Percentiles rank a stretch among this genome's conserved stretches.
Evolutionary conservation across 1,140 invertebrate species (phyloP).

Genomic region (Drosophila bipectinata): DNA sequence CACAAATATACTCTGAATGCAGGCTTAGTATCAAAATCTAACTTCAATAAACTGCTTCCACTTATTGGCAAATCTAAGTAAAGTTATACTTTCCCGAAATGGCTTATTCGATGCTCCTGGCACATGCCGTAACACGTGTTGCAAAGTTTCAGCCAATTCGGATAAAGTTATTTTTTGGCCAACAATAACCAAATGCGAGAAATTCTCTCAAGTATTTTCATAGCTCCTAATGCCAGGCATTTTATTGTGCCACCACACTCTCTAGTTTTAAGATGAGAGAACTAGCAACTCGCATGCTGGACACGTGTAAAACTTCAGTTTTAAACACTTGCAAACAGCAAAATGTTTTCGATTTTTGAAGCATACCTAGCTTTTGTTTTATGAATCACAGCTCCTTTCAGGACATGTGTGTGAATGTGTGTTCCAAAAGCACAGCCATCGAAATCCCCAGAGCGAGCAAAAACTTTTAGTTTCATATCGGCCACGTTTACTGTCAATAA

Average conservation of each 20-base stretch:
- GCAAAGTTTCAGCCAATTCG: conserved; percentile 48
- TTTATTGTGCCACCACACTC: conserved; percentile 32
- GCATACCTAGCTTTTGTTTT: conserved; percentile 63
- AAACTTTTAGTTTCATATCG: conserved; percentile 74
- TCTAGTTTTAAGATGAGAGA: conserved; percentile 4
- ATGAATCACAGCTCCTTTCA: conserved; percentile 62
- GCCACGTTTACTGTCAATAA: conserved; percentile 81
- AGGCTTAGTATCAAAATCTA: conserved; percentile 32
- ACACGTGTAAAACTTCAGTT: conserved; percentile 77
- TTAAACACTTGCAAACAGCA: conserved; percentile 79
- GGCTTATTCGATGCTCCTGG: conserved; percentile 37
- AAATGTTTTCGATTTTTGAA: conserved; percentile 64
- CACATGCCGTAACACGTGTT: conserved; percentile 48
- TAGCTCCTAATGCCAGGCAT: conserved; percentile 46
- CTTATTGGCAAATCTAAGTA: conserved; percentile 43
- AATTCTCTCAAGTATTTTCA: conserved; percentile 60
- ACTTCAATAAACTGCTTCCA: conserved; percentile 46
- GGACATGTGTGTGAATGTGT: conserved; percentile 6
- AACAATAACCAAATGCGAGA: conserved; percentile 57
- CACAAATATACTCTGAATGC: conserved; percentile 13
- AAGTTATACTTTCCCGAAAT: conserved; percentile 50
- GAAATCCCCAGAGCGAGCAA: conserved; percentile 65
- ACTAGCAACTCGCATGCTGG: conserved; percentile 60
- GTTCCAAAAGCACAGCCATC: not conserved
- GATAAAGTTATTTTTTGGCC: conserved; percentile 53